Evolutionary conservation across 2,797 vertebrate species (phyloP).

Genomic region (Borostomias antarcticus): DNA sequence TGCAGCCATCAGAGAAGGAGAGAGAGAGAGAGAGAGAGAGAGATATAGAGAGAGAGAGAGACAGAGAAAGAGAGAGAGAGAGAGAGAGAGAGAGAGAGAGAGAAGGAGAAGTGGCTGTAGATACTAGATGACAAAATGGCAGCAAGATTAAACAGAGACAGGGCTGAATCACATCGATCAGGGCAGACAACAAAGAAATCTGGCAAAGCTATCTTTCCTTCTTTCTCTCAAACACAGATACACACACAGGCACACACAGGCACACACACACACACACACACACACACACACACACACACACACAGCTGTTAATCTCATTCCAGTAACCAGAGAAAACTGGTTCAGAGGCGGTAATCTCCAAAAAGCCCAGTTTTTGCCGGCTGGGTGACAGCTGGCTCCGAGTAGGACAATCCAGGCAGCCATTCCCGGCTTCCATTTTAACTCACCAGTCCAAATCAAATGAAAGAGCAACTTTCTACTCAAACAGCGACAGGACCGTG

Average conservation of each 20-base stretch:
- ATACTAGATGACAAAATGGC: slow-evolving; percentile 69
- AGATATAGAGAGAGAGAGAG: slow-evolving; percentile 28
- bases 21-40: slow-evolving; percentile 41
- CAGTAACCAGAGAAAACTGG: slow-evolving; percentile 77
- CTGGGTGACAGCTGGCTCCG: slow-evolving; percentile 65
- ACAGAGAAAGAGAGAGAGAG: slow-evolving; percentile 36
- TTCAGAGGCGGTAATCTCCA: slow-evolving; percentile 77
- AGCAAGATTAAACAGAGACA: slow-evolving; percentile 68
- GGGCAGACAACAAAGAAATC: slow-evolving; percentile 62
- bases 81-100: slow-evolving; percentile 1
- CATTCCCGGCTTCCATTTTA: slow-evolving; percentile 10
- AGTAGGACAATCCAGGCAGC: slow-evolving; percentile 41
- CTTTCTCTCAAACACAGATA: slow-evolving; percentile 22
- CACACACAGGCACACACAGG: slow-evolving; percentile 7
- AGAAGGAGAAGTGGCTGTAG: background rate
- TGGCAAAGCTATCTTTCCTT: slow-evolving; percentile 34
- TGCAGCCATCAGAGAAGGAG: slow-evolving; percentile 57
- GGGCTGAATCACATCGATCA: slow-evolving; percentile 58
- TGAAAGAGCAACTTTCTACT: background rate
- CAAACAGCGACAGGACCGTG: slow-evolving; percentile 3
- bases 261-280: slow-evolving; percentile 29
- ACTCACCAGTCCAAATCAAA: slow-evolving; percentile 21
- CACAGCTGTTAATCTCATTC: slow-evolving; percentile 73
- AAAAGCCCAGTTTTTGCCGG: slow-evolving; percentile 76
- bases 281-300: slow-evolving; percentile 34